Base-by-base conservation (phyloP, 2,888 invertebrate genomes). In the Clostera curtula region DNA sequence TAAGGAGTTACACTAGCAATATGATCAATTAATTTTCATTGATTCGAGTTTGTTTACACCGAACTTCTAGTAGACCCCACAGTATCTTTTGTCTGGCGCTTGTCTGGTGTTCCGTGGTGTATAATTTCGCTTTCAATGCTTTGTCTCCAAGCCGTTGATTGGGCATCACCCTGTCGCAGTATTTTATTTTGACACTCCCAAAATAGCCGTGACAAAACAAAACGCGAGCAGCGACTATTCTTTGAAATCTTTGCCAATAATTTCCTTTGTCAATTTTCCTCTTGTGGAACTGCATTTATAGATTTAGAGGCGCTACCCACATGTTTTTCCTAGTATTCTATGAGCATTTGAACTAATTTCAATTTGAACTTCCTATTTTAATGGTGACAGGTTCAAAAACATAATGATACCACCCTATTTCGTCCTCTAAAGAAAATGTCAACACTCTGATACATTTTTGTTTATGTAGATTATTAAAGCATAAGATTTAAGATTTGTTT, bases 51-150 rank as follows among this genome's bases (percentile, higher is more conserved):
- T 29, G 34, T 26, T 24, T 35, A 20, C 20, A 18, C 11, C 24
- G 15, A 3, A 30, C 19, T 27, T 18, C 59, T 57, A 56, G 60
- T 58, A 59, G 23, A 27, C 24, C 19, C 34, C 31, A 35, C 25
- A 27, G 28, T 29, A 47, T 34, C 30, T 41, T 44, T 49, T 43
- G 58, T 62, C 61, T 63, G 48, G 52, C 51, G 49, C 44, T 39
- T 34, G 62, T 62, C 62, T 62, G 40, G 40, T 20, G 11, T 18
- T 19, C 24, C 19, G 13, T 21, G 7, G 11, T 17, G 14, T 35
- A 34, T 40, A 26, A 30, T 41, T 36, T 45, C 40, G 41, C 33
- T 43, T 43, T 40, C 26, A 33, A 34, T 31, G 19, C 18, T 21
- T 43, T 27, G 23, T 25, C 19, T 18, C 25, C 33, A 17, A 20